Conservation (phyloP, 2,797 vertebrate genomes). For the Periparus ater region DNA sequence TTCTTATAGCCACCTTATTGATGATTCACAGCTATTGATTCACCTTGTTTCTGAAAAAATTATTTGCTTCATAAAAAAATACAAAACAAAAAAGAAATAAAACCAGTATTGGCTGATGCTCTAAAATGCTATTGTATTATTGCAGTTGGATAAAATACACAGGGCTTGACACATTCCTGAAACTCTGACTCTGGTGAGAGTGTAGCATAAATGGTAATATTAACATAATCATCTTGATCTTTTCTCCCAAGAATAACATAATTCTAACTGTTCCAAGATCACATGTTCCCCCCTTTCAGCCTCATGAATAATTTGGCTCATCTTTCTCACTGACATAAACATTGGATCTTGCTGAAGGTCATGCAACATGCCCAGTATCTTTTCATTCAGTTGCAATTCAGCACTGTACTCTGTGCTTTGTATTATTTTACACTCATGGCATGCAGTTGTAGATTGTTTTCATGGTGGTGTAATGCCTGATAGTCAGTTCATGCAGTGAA, state of each 20-base stretch:
- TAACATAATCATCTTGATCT: background rate
- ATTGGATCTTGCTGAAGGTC: constrained; percentile 9
- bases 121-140: constrained; percentile 9
- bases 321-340: constrained; percentile 15
- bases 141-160: constrained; percentile 14
- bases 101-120: background rate
- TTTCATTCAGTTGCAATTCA: background rate
- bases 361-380: background rate
- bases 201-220: background rate
- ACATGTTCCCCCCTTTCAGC: background rate
- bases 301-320: constrained; percentile 43
- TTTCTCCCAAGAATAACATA: constrained; percentile 8
- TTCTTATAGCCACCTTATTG: background rate
- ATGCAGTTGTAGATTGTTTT: background rate
- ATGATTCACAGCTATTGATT: background rate
- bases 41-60: constrained; percentile 23
- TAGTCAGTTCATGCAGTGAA: background rate
- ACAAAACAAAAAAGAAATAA: background rate
- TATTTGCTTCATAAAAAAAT: constrained; percentile 30
- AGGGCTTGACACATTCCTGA: constrained; percentile 13
- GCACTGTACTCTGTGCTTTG: background rate
- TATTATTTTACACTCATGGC: background rate
- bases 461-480: background rate
- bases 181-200: background rate
- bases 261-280: constrained; percentile 19